Evolutionary conservation across 2,888 invertebrate genomes (phyloP).

Genomic region (Eurytoma adleriae): DNA sequence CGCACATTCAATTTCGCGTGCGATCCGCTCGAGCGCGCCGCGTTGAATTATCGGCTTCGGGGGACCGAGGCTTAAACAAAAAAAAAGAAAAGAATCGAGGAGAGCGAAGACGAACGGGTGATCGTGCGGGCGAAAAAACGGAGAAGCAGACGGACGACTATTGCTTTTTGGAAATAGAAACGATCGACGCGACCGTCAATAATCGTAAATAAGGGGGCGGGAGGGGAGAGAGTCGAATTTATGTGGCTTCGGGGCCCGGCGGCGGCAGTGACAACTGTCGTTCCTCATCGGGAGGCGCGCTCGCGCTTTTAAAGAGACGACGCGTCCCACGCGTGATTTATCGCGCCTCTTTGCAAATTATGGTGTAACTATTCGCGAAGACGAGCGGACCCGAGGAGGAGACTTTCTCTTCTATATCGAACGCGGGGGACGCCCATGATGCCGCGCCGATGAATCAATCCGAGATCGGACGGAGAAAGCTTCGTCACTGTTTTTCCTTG

Average conservation of each 20-base stretch:
- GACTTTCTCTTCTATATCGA: conserved; percentile 58
- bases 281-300: conserved; percentile 39
- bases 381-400: conserved; percentile 7
- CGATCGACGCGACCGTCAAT: conserved; percentile 31
- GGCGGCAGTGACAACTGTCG: conserved; percentile 50
- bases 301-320: conserved; percentile 16
- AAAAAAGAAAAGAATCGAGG: neutral
- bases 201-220: conserved; percentile 49
- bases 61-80: neutral
- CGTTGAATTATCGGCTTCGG: conserved; percentile 46
- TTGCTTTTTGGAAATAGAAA: conserved; percentile 41
- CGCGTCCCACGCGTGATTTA: conserved; percentile 55
- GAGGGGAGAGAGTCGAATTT: conserved; percentile 45
- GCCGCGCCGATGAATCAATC: conserved; percentile 59
- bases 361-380: conserved; percentile 54
- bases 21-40: conserved; percentile 4
- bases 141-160: conserved; percentile 44
- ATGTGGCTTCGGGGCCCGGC: conserved; percentile 27
- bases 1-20: conserved; percentile 34
- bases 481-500: neutral
- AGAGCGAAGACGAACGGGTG: conserved; percentile 1
- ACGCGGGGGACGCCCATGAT: conserved; percentile 51
- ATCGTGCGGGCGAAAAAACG: neutral
- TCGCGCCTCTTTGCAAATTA: conserved; percentile 55
- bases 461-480: conserved; percentile 36